Evolutionary conservation across 2,888 invertebrate genomes (phyloP).

Genomic region (Crocallis elinguaria): DNA sequence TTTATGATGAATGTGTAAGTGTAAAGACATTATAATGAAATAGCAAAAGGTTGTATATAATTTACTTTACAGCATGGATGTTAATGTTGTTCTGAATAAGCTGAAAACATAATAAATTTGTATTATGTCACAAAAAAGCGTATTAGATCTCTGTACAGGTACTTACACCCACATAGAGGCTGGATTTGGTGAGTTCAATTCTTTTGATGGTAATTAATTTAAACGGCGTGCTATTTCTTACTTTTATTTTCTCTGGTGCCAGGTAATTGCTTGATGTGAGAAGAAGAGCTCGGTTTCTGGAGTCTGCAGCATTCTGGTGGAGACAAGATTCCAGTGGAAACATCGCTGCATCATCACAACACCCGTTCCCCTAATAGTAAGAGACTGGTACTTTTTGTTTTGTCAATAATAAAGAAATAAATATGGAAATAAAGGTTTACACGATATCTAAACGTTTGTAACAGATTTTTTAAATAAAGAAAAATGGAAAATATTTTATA

Average conservation of each 20-base stretch:
- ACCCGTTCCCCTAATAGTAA: slow-evolving; percentile 75
- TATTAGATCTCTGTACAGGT: slow-evolving; percentile 60
- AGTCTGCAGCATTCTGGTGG: background rate
- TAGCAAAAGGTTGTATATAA: slow-evolving; percentile 77
- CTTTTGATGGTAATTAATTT: slow-evolving; percentile 55
- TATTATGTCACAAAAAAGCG: slow-evolving; percentile 65
- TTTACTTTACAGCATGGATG: slow-evolving; percentile 75
- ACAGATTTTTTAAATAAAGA: slow-evolving; percentile 41
- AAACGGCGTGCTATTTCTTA: slow-evolving; percentile 42
- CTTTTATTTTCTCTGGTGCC: slow-evolving; percentile 52
- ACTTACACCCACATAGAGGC: slow-evolving; percentile 45
- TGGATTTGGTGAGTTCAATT: slow-evolving; percentile 70
- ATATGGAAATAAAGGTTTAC: slow-evolving; percentile 59
- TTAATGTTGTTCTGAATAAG: slow-evolving; percentile 71
- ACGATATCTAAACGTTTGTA: slow-evolving; percentile 54
- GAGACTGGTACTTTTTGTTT: slow-evolving; percentile 79
- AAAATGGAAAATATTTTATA: slow-evolving; percentile 26
- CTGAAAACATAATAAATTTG: slow-evolving; percentile 73
- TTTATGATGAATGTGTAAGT: slow-evolving; percentile 64
- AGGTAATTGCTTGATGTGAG: slow-evolving; percentile 59
- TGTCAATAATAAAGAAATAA: slow-evolving; percentile 74
- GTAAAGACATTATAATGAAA: slow-evolving; percentile 68
- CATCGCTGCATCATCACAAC: slow-evolving; percentile 41
- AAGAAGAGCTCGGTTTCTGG: slow-evolving; percentile 2
- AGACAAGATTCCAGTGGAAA: slow-evolving; percentile 20